phyloP scores from a whole-genome alignment of 2,797 vertebrate species.

The Silurus lanzhouensis region DNA sequence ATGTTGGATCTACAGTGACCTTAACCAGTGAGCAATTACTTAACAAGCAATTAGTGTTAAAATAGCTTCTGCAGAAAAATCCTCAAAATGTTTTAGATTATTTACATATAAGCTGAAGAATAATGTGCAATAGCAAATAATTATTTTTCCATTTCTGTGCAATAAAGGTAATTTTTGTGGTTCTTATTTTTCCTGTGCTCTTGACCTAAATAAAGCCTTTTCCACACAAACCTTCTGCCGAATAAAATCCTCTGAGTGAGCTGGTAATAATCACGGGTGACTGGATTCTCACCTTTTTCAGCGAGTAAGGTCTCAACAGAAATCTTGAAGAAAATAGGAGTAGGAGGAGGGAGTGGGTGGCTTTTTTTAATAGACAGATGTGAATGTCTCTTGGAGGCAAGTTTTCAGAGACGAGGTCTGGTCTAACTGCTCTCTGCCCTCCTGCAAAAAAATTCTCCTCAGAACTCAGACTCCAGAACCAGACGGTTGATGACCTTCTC shows the following conservation, averaged over 20 bases:
- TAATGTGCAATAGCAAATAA: slow-evolving; percentile 42
- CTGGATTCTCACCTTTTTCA: slow-evolving; percentile 73
- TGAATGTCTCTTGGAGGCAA: slow-evolving; percentile 62
- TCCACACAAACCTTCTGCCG: not conserved
- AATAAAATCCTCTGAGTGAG: slow-evolving; percentile 62
- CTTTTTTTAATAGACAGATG: slow-evolving; percentile 61
- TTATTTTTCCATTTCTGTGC: slow-evolving; percentile 25
- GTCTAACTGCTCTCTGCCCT: slow-evolving; percentile 31
- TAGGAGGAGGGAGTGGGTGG: slow-evolving; percentile 48
- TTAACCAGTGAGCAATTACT: not conserved
- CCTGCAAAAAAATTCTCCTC: slow-evolving; percentile 36
- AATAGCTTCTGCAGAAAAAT: not conserved
- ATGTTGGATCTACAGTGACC: not conserved
- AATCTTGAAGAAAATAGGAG: slow-evolving; percentile 44
- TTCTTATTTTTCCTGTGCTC: slow-evolving; percentile 16
- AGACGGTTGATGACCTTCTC: slow-evolving; percentile 46
- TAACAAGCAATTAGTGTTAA: not conserved
- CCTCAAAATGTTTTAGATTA: slow-evolving; percentile 38
- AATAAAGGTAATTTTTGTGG: slow-evolving; percentile 35
- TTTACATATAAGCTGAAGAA: slow-evolving; percentile 53
- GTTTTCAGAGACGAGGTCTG: slow-evolving; percentile 31
- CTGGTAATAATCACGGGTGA: slow-evolving; percentile 77
- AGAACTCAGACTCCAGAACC: slow-evolving; percentile 45
- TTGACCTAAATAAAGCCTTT: not conserved
- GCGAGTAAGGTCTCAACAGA: slow-evolving; percentile 53